Evolutionary conservation across 2,113 vertebrate species (phyloP).

Genomic region (Melanocharis versteri): DNA sequence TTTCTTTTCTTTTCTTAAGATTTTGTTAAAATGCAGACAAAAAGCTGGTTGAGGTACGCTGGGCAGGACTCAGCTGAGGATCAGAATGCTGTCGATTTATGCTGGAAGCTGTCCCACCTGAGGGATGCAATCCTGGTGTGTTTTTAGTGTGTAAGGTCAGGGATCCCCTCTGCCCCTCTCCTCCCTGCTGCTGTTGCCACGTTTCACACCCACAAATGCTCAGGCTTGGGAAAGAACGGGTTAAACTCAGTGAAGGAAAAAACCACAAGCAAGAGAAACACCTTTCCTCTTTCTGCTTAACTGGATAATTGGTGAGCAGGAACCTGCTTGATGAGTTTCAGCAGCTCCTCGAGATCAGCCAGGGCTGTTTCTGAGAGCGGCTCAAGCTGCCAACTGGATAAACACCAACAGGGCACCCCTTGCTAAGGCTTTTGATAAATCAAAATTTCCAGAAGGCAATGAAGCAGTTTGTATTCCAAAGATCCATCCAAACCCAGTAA

Average conservation of each 20-base stretch:
- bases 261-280: conserved; percentile 17
- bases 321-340: conserved; percentile 63
- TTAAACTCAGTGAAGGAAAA: neutral
- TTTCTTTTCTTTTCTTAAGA: neutral
- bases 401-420: neutral
- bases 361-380: neutral
- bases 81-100: neutral
- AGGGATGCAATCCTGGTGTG: neutral
- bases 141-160: neutral
- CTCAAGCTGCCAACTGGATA: neutral
- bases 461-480: neutral
- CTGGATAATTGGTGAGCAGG: conserved; percentile 47
- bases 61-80: neutral
- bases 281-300: conserved; percentile 52
- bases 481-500: neutral
- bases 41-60: neutral
- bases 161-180: neutral
- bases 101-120: neutral
- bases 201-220: neutral
- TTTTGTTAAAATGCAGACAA: neutral
- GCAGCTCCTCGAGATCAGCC: conserved; percentile 27
- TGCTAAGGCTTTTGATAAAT: neutral
- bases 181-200: neutral
- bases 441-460: neutral
- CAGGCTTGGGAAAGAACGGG: neutral